Percentiles rank a stretch among this genome's conserved stretches.
Evolutionary conservation across 2,113 vertebrate species (phyloP).

Genomic region (Dipodomys spectabilis): DNA sequence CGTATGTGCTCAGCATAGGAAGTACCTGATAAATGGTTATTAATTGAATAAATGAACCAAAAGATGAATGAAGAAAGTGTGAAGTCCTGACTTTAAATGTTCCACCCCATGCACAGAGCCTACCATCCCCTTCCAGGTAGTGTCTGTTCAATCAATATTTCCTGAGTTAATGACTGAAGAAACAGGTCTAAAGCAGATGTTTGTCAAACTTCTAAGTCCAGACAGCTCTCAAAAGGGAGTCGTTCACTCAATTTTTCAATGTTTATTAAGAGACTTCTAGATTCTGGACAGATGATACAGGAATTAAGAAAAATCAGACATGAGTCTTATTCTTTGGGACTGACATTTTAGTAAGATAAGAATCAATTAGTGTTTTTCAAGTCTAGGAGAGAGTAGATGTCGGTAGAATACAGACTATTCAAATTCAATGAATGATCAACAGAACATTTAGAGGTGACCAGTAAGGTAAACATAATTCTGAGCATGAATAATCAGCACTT

Average conservation of each 20-base stretch:
- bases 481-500: neutral
- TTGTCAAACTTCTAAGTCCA: neutral
- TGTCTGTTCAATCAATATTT: neutral
- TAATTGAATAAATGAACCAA: neutral
- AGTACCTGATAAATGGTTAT: neutral
- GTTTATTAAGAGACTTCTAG: neutral
- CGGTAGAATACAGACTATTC: neutral
- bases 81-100: neutral
- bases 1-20: neutral
- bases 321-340: neutral
- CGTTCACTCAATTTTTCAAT: neutral
- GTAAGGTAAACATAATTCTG: neutral
- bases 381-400: neutral
- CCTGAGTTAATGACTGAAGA: neutral
- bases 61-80: neutral
- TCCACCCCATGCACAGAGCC: neutral
- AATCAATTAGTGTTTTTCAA: neutral
- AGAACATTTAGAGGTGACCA: conserved; percentile 1
- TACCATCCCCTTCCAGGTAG: neutral
- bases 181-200: neutral
- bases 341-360: conserved; percentile 14
- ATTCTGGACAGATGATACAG: neutral
- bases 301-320: conserved; percentile 5
- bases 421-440: neutral
- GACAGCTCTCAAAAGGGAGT: neutral